phyloP scores from a whole-genome alignment of 2,113 vertebrate species.

The Pluvialis apricaria region DNA sequence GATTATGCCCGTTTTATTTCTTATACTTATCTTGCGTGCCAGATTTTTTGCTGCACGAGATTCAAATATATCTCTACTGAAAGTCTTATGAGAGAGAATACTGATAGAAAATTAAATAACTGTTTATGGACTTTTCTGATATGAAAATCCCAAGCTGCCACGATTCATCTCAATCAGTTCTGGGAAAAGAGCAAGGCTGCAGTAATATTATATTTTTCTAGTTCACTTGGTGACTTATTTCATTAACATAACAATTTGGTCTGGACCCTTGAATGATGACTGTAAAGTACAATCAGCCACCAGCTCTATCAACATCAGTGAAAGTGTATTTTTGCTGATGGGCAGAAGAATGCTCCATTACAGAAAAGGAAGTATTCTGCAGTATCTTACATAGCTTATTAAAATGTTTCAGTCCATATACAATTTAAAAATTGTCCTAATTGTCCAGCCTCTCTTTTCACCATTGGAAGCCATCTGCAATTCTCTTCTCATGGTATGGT shows the following conservation, averaged over 20 bases:
- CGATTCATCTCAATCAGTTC: neutral
- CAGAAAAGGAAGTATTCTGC: neutral
- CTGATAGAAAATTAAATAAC: slow-evolving; percentile 10
- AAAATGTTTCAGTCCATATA: neutral
- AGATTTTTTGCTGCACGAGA: neutral
- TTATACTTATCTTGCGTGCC: neutral
- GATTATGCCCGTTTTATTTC: neutral
- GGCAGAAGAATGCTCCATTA: neutral
- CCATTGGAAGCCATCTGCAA: neutral
- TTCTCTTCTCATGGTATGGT: neutral
- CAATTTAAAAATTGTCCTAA: neutral
- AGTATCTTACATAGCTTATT: neutral
- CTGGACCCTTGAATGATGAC: neutral
- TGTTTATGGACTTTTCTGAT: neutral
- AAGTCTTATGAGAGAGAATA: neutral
- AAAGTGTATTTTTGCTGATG: neutral
- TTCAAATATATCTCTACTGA: neutral
- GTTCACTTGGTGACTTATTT: neutral
- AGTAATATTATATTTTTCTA: neutral
- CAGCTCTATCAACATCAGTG: neutral
- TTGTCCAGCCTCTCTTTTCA: neutral
- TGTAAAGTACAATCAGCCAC: neutral
- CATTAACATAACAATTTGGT: neutral
- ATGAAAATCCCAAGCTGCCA: slow-evolving; percentile 16
- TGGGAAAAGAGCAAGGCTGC: neutral